Evolutionary conservation across 1,140 invertebrate species (phyloP).

Genomic region (Xylocopa sonorina): DNA sequence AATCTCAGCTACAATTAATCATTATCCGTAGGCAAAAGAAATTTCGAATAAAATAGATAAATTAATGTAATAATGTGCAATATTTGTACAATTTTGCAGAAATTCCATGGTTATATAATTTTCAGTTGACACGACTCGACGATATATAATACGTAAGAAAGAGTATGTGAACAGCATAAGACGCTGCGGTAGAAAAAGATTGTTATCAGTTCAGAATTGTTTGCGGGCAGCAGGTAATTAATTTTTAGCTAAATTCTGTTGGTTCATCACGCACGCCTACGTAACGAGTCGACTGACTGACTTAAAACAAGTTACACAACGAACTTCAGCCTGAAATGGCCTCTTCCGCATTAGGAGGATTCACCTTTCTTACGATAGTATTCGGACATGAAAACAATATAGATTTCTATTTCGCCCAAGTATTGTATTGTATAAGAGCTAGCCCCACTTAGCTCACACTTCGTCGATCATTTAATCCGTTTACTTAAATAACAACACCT

Average conservation of each 20-base stretch:
- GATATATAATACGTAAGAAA: no score
- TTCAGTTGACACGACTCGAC: background rate
- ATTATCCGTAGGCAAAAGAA: no score
- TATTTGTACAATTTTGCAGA: background rate
- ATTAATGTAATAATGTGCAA: no score
- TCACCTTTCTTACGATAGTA: no score
- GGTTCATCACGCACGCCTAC: background rate
- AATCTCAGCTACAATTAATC: no score
- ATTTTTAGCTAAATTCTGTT: background rate
- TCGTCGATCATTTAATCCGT: background rate
- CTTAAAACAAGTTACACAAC: background rate
- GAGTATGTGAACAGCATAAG: no score
- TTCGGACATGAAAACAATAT: no score
- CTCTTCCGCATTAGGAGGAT: no score
- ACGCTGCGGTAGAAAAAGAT: no score
- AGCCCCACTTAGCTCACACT: background rate
- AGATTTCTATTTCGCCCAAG: no score
- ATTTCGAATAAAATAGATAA: no score
- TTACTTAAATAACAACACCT: background rate
- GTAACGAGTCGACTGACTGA: background rate
- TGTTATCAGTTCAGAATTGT: constrained; percentile 17
- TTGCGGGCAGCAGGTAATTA: background rate
- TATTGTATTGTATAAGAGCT: no score
- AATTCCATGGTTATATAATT: background rate
- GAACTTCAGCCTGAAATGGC: background rate